These are phyloP conservation scores for Hippoglossus hippoglossus DNA, from an alignment of 2,797 vertebrate species.

Conservation along the genomic window DNA sequence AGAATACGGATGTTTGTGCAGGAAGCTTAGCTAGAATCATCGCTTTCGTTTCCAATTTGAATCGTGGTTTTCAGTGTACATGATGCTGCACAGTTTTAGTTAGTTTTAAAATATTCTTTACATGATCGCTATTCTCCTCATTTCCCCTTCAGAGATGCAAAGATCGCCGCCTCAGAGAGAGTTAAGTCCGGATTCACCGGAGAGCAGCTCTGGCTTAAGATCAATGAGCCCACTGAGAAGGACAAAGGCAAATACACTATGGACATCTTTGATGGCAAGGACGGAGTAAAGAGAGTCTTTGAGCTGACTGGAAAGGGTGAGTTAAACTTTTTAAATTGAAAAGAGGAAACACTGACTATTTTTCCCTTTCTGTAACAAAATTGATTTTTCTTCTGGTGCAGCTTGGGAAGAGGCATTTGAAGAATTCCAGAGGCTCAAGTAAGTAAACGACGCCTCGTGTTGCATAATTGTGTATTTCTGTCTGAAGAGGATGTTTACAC, in stretches of 20 bases:
- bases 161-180: constrained; percentile 92
- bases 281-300: constrained; percentile 87
- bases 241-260: constrained; percentile 96
- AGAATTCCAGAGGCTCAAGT: constrained; percentile 99
- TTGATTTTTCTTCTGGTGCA: constrained; percentile 69
- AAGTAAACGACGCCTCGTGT: constrained; percentile 79
- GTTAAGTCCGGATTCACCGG: constrained; percentile 92
- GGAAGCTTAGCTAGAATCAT: neutral
- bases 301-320: constrained; percentile 94
- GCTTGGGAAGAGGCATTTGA: constrained; percentile 95
- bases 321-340: constrained; percentile 35
- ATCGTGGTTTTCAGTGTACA: constrained; percentile 14
- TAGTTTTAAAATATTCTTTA: neutral
- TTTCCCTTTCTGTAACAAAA: constrained; percentile 3
- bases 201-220: constrained; percentile 97
- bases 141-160: constrained; percentile 84
- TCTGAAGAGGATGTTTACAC: constrained; percentile 51
- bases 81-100: neutral
- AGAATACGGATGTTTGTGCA: neutral
- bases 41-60: neutral
- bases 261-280: constrained; percentile 94
- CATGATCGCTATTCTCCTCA: constrained; percentile 22
- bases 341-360: neutral
- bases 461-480: constrained; percentile 39
- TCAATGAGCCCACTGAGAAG: constrained; percentile 97